Evolutionary conservation across 1,140 invertebrate genomes (phyloP), one percentile per base, ranked within the genome.

Genomic region (Diabrotica undecimpunctata): DNA sequence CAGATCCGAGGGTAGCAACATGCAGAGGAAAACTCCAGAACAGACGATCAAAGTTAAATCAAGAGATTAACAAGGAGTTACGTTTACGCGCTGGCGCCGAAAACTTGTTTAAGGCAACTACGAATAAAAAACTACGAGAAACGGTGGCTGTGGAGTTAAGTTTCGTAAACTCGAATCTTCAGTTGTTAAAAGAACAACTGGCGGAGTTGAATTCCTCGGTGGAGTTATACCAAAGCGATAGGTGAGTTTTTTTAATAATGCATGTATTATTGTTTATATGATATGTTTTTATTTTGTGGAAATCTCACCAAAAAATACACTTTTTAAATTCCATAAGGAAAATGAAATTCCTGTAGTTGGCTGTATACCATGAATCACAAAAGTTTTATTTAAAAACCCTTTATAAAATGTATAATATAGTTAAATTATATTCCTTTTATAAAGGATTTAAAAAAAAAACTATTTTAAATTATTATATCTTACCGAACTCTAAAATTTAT

Each of bases 111-210:
- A 96, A 95, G 79, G 93, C 93, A 2, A 95, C 93, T 11, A 90
- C 87, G 57, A 96, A 94, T 80, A 87, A 91, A 69, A 93, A 94
- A 74, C 80, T 95, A 57, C 87, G 87, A 61, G 93, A 96, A 75
- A 93, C 91, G 0, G 92, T 95, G 5, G 92, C 95, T 0, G 81
- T 98, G 59, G 96, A 98, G 80, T 82, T 98, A 68, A 96, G 94
- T 78, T 97, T 97, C 78, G 93, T 97, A 71, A 97, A 97, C 80
- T 97, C 95, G 38, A 98, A 97, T 82, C 84, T 98, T 50, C 95
- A 97, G 78, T 82, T 97, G 58, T 83, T 98, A n/a, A 97, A 97
- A 78, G 95, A 98, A 78, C 94, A 98, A 78, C 83, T 98, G 66
- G 93, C 94, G 0, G 94, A 97, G 72, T 85, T 98, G 37, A 98